phyloP scores from a whole-genome alignment of 2,797 vertebrate species.

The Pogonophryne albipinna region DNA sequence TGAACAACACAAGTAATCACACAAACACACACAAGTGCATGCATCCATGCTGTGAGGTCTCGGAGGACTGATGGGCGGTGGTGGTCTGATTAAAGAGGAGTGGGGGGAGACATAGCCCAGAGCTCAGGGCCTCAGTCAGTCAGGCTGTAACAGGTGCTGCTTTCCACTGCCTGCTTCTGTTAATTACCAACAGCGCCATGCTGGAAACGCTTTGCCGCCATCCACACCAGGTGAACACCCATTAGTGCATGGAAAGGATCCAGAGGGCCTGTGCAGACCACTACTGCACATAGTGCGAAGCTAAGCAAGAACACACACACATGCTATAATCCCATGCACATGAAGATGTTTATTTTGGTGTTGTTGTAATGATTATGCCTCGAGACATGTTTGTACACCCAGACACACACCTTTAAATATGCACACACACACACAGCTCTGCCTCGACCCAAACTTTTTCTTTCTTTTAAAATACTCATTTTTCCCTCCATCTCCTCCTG shows the following conservation, averaged over 20 bases:
- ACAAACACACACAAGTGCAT: conserved; percentile 45
- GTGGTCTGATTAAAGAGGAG: conserved; percentile 65
- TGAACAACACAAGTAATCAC: conserved; percentile 34
- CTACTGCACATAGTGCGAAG: conserved; percentile 29
- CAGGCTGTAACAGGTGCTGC: conserved; percentile 81
- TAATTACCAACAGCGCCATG: conserved; percentile 82
- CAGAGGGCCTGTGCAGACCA: conserved; percentile 69
- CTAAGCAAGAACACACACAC: conserved; percentile 9
- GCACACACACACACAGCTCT: conserved; percentile 20
- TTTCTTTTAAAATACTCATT: conserved; percentile 55
- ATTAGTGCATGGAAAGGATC: conserved; percentile 80
- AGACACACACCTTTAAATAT: conserved; percentile 22
- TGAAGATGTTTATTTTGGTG: conserved; percentile 28
- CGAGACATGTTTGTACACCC: conserved; percentile 20
- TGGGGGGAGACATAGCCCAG: conserved; percentile 62
- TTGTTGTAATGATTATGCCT: conserved; percentile 37
- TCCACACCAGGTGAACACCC: conserved; percentile 80
- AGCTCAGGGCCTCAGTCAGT: conserved; percentile 68
- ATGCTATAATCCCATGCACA: conserved; percentile 11
- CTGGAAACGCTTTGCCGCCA: conserved; percentile 70
- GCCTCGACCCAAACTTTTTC: conserved; percentile 29
- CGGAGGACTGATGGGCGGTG: conserved; percentile 41
- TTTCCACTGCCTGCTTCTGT: conserved; percentile 84
- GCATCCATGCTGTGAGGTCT: conserved; percentile 36
- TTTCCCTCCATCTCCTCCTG: conserved; percentile 56